phyloP scores from a whole-genome alignment of 2,888 invertebrate genomes.

The Xiphydria camelus region DNA sequence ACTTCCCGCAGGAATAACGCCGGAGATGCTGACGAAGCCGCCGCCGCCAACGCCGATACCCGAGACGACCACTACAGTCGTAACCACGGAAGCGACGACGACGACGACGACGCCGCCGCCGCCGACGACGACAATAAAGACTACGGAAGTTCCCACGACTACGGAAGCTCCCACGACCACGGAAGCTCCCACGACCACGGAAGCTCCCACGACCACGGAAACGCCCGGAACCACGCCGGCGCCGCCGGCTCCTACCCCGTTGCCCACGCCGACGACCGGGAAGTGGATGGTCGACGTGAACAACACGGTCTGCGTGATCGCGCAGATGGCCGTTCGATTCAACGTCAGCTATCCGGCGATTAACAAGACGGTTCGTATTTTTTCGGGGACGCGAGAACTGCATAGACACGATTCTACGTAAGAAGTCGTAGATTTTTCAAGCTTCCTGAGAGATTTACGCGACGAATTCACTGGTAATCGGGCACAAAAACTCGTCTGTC shows the following conservation, averaged over 20 bases:
- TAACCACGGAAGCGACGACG: too few species aligned
- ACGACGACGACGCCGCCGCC: too few species aligned
- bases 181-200: conserved; percentile 44
- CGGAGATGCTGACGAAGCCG: too few species aligned
- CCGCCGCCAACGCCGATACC: too few species aligned
- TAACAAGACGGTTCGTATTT: conserved; percentile 46
- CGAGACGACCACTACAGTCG: too few species aligned
- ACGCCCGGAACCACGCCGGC: conserved; percentile 23
- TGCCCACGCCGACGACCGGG: conserved; percentile 53
- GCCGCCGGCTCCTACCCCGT: conserved; percentile 32
- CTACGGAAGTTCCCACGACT: too few species aligned
- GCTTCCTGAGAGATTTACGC: neutral
- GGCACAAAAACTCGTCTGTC: neutral
- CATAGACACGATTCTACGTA: too few species aligned
- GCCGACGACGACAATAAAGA: too few species aligned
- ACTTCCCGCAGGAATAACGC: too few species aligned
- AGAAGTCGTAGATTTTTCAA: too few species aligned
- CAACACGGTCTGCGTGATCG: conserved; percentile 67
- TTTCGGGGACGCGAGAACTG: too few species aligned
- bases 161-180: conserved; percentile 48
- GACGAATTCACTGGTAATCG: neutral
- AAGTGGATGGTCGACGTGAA: conserved; percentile 59
- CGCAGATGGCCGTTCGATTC: conserved; percentile 70
- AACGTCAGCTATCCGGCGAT: conserved; percentile 62
- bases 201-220: conserved; percentile 40